phyloP scores from a whole-genome alignment of 2,888 invertebrate species.

The Cyrtodaria siliqua region DNA sequence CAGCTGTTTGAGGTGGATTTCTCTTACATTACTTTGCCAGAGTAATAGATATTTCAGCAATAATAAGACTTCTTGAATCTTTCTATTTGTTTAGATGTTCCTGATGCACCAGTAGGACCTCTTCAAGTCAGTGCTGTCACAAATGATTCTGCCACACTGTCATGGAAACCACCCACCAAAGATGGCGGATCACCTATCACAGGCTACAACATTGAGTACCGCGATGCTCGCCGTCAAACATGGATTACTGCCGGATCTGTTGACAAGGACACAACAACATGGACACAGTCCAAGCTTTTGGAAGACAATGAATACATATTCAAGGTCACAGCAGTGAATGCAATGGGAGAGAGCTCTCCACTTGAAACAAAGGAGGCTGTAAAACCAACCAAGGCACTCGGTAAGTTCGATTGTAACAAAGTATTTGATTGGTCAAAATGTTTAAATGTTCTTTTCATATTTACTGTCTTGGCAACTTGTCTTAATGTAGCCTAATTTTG shows the following conservation, averaged over 20 bases:
- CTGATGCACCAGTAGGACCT: constrained; percentile 76
- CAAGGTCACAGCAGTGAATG: constrained; percentile 89
- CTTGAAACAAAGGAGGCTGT: constrained; percentile 91
- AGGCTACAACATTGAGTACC: constrained; percentile 78
- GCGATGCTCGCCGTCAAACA: constrained; percentile 68
- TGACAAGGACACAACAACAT: constrained; percentile 63
- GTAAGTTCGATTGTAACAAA: too few species aligned
- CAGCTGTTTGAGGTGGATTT: too few species aligned
- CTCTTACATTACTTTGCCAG: too few species aligned
- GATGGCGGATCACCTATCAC: constrained; percentile 81
- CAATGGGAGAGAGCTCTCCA: constrained; percentile 92
- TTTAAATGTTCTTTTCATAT: too few species aligned
- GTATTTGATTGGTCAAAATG: too few species aligned
- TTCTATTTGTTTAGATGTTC: too few species aligned
- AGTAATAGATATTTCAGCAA: too few species aligned
- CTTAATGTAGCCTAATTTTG: too few species aligned
- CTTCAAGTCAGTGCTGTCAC: constrained; percentile 71
- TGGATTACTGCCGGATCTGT: constrained; percentile 79
- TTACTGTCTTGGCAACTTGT: too few species aligned
- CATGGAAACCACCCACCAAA: constrained; percentile 85
- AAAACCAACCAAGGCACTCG: constrained; percentile 91
- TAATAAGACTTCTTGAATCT: too few species aligned
- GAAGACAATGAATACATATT: constrained; percentile 83
- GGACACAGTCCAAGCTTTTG: constrained; percentile 72
- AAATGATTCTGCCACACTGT: constrained; percentile 73